A percentile compares a stretch with the other conserved stretches of the same genome.
Evolutionary conservation across 2,888 invertebrate genomes (phyloP).

Genomic region (Phasia obesa): DNA sequence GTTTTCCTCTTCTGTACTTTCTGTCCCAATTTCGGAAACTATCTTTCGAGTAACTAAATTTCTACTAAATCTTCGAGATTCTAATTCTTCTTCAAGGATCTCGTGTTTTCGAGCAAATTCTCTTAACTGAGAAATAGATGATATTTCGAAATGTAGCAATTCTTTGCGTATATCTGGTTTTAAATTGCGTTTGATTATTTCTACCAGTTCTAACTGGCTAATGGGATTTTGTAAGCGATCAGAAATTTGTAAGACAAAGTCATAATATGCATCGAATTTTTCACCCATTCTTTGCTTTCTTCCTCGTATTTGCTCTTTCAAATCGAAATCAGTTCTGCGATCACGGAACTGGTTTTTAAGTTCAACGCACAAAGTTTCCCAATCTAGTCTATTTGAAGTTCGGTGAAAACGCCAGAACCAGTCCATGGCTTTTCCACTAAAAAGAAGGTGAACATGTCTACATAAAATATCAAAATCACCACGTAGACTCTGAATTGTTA

Average conservation of each 20-base stretch:
- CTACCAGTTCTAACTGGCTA: slow-evolving; percentile 6
- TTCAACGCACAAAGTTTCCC: slow-evolving; percentile 18
- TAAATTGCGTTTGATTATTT: slow-evolving; percentile 21
- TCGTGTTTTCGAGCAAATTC: slow-evolving; percentile 15
- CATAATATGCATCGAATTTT: slow-evolving; percentile 30
- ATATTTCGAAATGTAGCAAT: slow-evolving; percentile 8
- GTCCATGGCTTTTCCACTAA: slow-evolving; percentile 30
- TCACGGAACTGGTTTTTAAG: slow-evolving; percentile 34
- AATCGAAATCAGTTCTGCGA: slow-evolving; percentile 32
- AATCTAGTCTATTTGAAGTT: slow-evolving; percentile 5
- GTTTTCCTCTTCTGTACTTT: neutral
- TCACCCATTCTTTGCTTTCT: slow-evolving; percentile 10
- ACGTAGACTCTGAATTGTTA: no score
- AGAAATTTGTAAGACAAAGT: slow-evolving; percentile 22
- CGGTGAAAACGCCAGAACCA: slow-evolving; percentile 38
- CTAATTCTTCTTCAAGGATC: slow-evolving; percentile 7
- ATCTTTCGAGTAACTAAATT: neutral
- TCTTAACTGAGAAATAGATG: slow-evolving; percentile 14
- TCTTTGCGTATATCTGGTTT: slow-evolving; percentile 11
- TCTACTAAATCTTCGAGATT: neutral
- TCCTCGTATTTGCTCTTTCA: slow-evolving; percentile 14
- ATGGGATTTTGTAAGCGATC: slow-evolving; percentile 34
- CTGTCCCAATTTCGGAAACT: slow-evolving; percentile 5
- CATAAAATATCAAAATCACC: no score
- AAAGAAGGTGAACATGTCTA: slow-evolving; percentile 1